Evolutionary conservation across 2,797 vertebrate species (phyloP), one percentile per base, ranked within the genome.

Genomic region (Scolopax bukidnonensis): DNA sequence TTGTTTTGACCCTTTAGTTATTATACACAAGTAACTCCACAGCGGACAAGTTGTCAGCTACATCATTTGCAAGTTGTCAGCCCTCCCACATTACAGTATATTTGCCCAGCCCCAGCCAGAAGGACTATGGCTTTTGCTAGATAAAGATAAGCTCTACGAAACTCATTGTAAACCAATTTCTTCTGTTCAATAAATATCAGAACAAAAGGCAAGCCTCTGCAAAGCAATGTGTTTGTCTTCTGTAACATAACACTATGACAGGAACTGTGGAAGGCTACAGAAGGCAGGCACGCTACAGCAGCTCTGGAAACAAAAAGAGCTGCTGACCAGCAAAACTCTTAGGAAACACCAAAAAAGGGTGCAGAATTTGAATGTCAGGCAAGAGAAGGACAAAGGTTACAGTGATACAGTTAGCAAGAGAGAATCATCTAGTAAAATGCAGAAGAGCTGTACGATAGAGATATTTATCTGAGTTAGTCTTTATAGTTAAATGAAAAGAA

Each of bases 271-370:
- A 79, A 84, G 73, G 78, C 84, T 84, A 12, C 6, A 54, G 80
- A 89, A 87, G 54, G 23, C 67, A 48, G 74, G 43, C 79, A 32
- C 67, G 65, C 69, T 67, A 54, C 68, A 65, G 73, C 92, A 96
- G 38, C 33, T 78, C 87, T 6, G 11, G 16, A 79, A 91, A 93
- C 41, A 79, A 81, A 94, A 84, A 88, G 87, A 87, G 36, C 60
- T 88, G 87, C 94, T 94, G 93, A 96, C 74, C 67, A 54, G 47
- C 69, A 79, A 79, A 94, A 86, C 70, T 63, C 82, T 47, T 4
- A 17, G 74, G 67, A 63, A 95, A 76, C n/a, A 32, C 68, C 47
- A 89, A 45, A 95, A 95, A 92, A 64, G 53, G 28, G 21, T 85
- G 54, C 54, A 76, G 63, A 88, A 82, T 82, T 74, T 78, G 33